phyloP scores from a whole-genome alignment of 2,888 invertebrate species.

The Syrphus vitripennis region DNA sequence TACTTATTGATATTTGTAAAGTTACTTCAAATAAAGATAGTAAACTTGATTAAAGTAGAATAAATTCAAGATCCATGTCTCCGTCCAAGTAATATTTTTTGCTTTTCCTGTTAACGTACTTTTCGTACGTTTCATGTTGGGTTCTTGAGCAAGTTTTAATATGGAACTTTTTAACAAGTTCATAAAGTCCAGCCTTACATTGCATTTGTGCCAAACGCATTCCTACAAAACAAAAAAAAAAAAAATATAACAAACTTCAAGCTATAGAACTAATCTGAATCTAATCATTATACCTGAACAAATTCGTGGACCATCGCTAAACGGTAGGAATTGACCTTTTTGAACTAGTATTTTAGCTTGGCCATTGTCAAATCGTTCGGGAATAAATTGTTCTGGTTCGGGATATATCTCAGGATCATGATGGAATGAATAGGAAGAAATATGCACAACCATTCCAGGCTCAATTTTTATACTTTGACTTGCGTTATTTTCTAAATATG shows the following conservation, averaged over 20 bases:
- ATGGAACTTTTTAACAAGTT: constrained; percentile 73
- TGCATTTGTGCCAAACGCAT: constrained; percentile 74
- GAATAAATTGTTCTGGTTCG: constrained; percentile 75
- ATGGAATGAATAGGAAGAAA: constrained; percentile 78
- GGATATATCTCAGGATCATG: constrained; percentile 75
- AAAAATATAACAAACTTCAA: too few relatives aligned
- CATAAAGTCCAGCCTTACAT: constrained; percentile 73
- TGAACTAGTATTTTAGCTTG: constrained; percentile 73
- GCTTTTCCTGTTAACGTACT: not conserved
- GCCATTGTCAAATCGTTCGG: too few relatives aligned
- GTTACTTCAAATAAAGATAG: too few relatives aligned
- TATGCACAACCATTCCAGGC: constrained; percentile 75
- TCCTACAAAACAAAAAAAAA: constrained; percentile 63
- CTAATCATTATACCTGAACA: too few relatives aligned
- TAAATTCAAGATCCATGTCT: too few relatives aligned
- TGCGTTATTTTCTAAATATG: constrained; percentile 65
- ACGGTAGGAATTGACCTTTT: constrained; percentile 76
- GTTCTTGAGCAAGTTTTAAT: constrained; percentile 34
- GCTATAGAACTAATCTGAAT: too few relatives aligned
- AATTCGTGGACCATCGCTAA: constrained; percentile 78
- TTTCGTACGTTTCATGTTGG: not conserved
- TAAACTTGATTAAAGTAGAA: too few relatives aligned
- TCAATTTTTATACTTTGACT: constrained; percentile 72
- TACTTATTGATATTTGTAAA: too few relatives aligned
- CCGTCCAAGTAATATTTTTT: not conserved